phyloP scores from a whole-genome alignment of 2,113 vertebrate species.

The Sinosuthora webbiana region DNA sequence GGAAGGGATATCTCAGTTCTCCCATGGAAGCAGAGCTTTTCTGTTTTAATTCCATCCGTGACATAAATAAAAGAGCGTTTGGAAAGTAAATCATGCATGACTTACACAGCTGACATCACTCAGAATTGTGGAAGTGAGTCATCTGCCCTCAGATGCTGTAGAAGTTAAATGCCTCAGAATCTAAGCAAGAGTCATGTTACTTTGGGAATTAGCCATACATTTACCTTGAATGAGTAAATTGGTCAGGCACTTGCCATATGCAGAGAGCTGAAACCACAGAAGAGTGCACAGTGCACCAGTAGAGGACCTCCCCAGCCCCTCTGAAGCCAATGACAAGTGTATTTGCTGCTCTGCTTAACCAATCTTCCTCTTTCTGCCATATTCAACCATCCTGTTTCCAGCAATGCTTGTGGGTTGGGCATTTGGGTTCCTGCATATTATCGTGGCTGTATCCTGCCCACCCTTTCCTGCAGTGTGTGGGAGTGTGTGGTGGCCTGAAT shows the following conservation, averaged over 20 bases:
- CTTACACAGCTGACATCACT: neutral
- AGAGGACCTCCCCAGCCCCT: neutral
- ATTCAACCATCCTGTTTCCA: neutral
- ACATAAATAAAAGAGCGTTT: constrained; percentile 34
- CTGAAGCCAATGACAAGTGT: neutral
- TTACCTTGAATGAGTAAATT: neutral
- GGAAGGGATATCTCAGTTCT: neutral
- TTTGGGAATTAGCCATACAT: constrained; percentile 55
- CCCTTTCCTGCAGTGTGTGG: neutral
- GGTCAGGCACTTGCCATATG: neutral
- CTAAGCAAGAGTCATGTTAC: constrained; percentile 33
- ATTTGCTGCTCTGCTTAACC: neutral
- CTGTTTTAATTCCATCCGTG: neutral
- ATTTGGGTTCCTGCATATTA: neutral
- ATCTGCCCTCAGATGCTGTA: neutral
- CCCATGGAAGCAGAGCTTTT: neutral
- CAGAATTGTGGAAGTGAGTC: neutral
- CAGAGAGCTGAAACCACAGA: neutral
- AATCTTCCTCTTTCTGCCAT: neutral
- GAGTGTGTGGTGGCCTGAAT: neutral
- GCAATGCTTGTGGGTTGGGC: neutral
- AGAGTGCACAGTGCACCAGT: neutral
- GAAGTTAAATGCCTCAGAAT: constrained; percentile 42
- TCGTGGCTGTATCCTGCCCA: neutral
- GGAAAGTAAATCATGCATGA: constrained; percentile 17